Conservation (phyloP, 2,113 vertebrate species). For the Ctenomys sociabilis region DNA sequence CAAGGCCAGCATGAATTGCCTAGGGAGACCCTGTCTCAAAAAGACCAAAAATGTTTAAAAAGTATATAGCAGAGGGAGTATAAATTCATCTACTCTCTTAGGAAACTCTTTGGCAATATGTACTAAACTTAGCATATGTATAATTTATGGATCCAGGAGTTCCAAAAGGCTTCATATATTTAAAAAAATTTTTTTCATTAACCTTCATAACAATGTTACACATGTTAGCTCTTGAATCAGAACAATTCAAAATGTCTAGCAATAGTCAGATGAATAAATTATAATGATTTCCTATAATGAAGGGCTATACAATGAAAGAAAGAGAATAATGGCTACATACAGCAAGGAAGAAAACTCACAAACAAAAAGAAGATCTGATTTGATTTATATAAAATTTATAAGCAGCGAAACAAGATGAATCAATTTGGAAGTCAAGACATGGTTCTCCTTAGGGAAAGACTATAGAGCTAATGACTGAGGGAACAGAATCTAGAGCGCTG, state of each 20-base stretch:
- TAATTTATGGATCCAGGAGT: background rate
- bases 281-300: background rate
- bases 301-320: background rate
- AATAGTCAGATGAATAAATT: background rate
- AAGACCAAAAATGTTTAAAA: too few species aligned
- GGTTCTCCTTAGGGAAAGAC: background rate
- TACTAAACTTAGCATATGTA: background rate
- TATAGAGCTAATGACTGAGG: background rate
- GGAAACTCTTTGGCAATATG: background rate
- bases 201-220: background rate
- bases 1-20: too few species aligned
- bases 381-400: background rate
- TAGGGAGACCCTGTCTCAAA: too few species aligned
- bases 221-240: background rate
- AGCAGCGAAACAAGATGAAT: background rate
- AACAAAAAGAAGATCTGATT: background rate
- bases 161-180: background rate
- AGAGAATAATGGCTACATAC: background rate
- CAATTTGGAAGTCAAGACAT: background rate
- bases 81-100: background rate
- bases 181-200: background rate
- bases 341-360: background rate
- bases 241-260: background rate
- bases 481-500: background rate
- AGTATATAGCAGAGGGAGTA: background rate